Percentiles rank a stretch among this genome's conserved stretches.
These are phyloP conservation scores for Hyposoter dolosus DNA, from an alignment of 2,888 invertebrate species.

Conservation along the genomic window DNA sequence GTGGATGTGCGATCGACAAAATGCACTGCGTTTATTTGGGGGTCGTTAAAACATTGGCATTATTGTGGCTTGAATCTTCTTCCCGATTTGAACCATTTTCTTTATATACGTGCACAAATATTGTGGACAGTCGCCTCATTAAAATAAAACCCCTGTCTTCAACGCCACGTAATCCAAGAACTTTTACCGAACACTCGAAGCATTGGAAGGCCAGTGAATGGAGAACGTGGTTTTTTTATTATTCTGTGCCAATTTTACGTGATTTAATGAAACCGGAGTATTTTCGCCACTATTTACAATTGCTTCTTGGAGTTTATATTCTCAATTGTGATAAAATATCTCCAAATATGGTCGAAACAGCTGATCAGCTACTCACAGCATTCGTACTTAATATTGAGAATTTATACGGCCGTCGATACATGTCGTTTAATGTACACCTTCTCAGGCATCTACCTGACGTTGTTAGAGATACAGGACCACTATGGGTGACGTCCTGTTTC, in stretches of 20 bases:
- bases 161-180: conserved; percentile 32
- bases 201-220: conserved; percentile 48
- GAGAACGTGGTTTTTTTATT: conserved; percentile 45
- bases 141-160: conserved; percentile 33
- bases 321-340: no score
- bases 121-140: conserved; percentile 32
- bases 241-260: conserved; percentile 49
- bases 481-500: conserved; percentile 59
- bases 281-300: no score
- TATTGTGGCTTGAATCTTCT: conserved; percentile 28
- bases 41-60: conserved; percentile 25
- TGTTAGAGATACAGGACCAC: conserved; percentile 50
- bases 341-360: no score
- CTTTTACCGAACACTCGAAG: conserved; percentile 33
- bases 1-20: conserved; percentile 40
- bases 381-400: conserved; percentile 46
- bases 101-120: conserved; percentile 16
- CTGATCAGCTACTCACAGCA: conserved; percentile 27
- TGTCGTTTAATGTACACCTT: conserved; percentile 50
- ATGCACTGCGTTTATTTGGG: conserved; percentile 57
- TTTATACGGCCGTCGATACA: conserved; percentile 51
- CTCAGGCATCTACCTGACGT: conserved; percentile 44
- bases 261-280: conserved; percentile 43
- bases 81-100: conserved; percentile 30
- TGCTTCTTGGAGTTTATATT: no score